A percentile compares a stretch with the other conserved stretches of the same genome.
Evolutionary conservation across 2,797 vertebrate species (phyloP).

Genomic region (Gymnoscopelus microlampas): DNA sequence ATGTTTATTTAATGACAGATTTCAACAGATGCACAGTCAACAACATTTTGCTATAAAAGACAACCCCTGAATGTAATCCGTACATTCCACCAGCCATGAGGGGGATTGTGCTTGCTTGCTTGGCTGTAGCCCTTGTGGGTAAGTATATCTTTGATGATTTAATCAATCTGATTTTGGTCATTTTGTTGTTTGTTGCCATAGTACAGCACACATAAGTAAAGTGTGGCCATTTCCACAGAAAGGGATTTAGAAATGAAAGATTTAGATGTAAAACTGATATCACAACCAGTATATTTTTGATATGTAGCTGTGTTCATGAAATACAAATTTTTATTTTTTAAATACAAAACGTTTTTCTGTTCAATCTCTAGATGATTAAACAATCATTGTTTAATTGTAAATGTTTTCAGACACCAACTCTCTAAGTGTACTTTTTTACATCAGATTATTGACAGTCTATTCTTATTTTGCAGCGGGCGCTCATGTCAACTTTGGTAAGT

Average conservation of each 20-base stretch:
- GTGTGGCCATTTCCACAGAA: not conserved
- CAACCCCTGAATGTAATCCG: not conserved
- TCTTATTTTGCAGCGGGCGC: constrained; percentile 61
- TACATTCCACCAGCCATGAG: constrained; percentile 70
- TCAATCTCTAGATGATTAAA: no score
- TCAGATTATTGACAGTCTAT: constrained; percentile 16
- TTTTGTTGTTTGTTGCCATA: not conserved
- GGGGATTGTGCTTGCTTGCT: constrained; percentile 64
- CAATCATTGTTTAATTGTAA: no score
- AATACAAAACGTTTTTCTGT: not conserved
- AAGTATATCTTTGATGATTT: constrained; percentile 35
- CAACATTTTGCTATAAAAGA: constrained; percentile 62
- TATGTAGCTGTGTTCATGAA: not conserved
- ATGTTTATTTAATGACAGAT: constrained; percentile 66
- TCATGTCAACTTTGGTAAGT: constrained; percentile 73
- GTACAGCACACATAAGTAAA: not conserved
- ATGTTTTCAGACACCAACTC: not conserved
- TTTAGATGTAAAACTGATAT: not conserved
- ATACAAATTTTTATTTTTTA: not conserved
- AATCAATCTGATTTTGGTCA: not conserved
- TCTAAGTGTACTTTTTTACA: not conserved
- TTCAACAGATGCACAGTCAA: constrained; percentile 10
- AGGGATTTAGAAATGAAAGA: not conserved
- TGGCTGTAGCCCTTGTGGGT: constrained; percentile 74
- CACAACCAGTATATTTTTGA: not conserved